Base-by-base conservation (phyloP, 2,797 vertebrate species). In the Coranthus polyacanthus region DNA sequence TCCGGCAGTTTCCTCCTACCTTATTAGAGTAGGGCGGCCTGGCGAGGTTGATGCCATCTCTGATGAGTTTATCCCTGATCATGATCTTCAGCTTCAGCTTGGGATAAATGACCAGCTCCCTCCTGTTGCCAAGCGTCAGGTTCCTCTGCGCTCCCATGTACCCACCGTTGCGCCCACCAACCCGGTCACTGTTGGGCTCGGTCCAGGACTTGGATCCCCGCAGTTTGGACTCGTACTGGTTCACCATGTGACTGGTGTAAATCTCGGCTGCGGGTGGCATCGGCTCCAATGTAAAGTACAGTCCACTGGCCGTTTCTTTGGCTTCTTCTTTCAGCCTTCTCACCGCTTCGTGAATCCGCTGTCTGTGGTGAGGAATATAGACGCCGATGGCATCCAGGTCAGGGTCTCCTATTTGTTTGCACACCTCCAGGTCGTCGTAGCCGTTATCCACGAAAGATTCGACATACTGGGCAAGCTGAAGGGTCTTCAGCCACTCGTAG, bases 371-470 rank as follows among this genome's bases (percentile, higher is more conserved):
- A 22, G 96, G 95, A 61, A 95, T 86, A 72, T 94, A 94, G 29
- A 99, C 98, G 61, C 98, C 98, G 87, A 99, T 99, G 69, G 97
- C 98, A 75, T 99, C 97, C 92, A 98, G 90, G 94, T 99, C 98
- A 2, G 97, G 97, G 81, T 99, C 96, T 29, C 97, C 98, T 41
- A 99, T 99, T 81, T 99, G 97, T 76, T 98, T 98, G 92, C 98
- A 99, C 26, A 99, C 97, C 93, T 99, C 97, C 93, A 99, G 92
- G 71, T 99, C 98, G 78, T 99, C 98, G 57, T 99, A 99, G 61
- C 97, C 98, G 72, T 99, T 99, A 59, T 99, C 98, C 91, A 99
- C 95, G 78, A 99, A 99, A 26, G 97, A 89, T 84, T 99, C 96
- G 3, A 96, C 95, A 47, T 99, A 99, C 88, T 98, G 97, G 12